These are phyloP conservation scores for Aradophagus sp. DNA, from an alignment of 1,140 invertebrate genomes.

Conservation along the genomic window DNA sequence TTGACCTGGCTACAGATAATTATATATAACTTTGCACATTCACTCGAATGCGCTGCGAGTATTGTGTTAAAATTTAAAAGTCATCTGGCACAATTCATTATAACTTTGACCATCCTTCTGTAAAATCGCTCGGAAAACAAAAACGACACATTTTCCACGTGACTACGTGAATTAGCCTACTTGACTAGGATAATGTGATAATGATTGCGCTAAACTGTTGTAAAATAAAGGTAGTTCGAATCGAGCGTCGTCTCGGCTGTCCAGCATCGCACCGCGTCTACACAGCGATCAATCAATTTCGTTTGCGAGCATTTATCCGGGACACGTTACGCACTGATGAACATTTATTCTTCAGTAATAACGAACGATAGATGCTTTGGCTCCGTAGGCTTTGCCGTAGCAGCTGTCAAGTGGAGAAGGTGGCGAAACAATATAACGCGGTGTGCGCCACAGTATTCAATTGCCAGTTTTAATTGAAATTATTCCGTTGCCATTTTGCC, in stretches of 20 bases:
- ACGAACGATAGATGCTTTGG: conserved; percentile 40
- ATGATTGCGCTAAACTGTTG: conserved; percentile 25
- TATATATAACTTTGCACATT: too few species aligned
- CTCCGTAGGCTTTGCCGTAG: conserved; percentile 37
- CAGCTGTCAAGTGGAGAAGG: conserved; percentile 41
- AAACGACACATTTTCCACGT: conserved; percentile 18
- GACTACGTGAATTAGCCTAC: conserved; percentile 21
- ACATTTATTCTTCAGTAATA: conserved; percentile 43
- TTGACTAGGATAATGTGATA: conserved; percentile 26
- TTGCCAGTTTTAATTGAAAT: too few species aligned
- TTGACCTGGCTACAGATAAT: too few species aligned
- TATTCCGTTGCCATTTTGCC: too few species aligned
- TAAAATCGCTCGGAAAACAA: conserved; percentile 30
- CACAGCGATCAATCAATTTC: conserved; percentile 50
- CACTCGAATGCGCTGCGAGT: conserved; percentile 6
- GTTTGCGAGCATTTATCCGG: conserved; percentile 27
- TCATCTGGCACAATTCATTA: conserved; percentile 27
- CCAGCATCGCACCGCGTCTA: conserved; percentile 21
- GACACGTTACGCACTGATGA: conserved; percentile 45
- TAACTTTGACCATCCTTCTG: conserved; percentile 22
- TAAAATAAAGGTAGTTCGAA: conserved; percentile 29
- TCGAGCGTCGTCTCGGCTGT: conserved; percentile 15
- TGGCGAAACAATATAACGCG: conserved; percentile 37
- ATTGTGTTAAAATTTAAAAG: conserved; percentile 21
- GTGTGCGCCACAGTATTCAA: conserved; percentile 26